These are phyloP conservation scores for Lasioglossum albipes DNA, from an alignment of 1,140 invertebrate genomes.

Conservation along the genomic window DNA sequence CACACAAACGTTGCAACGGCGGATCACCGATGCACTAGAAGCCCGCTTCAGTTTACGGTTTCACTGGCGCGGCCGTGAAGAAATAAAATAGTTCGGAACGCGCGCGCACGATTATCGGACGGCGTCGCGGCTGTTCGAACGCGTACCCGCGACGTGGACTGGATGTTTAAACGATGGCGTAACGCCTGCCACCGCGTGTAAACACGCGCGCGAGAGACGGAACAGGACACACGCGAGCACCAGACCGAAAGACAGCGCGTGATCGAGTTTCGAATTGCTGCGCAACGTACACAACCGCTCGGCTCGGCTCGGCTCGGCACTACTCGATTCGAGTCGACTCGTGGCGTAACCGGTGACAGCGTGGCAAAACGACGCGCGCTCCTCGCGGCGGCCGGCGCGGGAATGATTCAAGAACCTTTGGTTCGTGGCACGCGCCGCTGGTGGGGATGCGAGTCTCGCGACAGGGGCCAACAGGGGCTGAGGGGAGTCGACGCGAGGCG, in stretches of 20 bases:
- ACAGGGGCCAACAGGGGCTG: constrained; percentile 27
- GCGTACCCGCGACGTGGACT: no score
- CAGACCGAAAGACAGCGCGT: neutral
- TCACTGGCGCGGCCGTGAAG: no score
- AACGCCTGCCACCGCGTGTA: neutral
- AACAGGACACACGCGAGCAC: neutral
- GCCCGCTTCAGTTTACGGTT: no score
- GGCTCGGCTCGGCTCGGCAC: neutral
- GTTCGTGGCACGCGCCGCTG: constrained; percentile 44
- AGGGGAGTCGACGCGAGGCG: constrained; percentile 34
- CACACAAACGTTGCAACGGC: neutral
- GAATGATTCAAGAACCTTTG: constrained; percentile 69
- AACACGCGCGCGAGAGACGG: neutral
- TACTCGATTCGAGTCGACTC: constrained; percentile 28
- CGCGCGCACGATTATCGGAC: no score
- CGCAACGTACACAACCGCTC: constrained; percentile 1
- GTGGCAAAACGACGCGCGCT: constrained; percentile 63
- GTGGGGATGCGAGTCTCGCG: constrained; percentile 49
- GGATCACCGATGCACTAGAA: no score
- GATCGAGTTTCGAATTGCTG: neutral
- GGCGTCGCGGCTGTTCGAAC: no score
- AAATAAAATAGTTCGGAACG: no score
- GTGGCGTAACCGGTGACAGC: constrained; percentile 59
- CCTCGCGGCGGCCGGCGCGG: constrained; percentile 71
- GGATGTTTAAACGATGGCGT: no score